Evolutionary conservation across 2,888 invertebrate species (phyloP), one percentile per base, ranked within the genome.

Genomic region (Euplagia quadripunctaria): DNA sequence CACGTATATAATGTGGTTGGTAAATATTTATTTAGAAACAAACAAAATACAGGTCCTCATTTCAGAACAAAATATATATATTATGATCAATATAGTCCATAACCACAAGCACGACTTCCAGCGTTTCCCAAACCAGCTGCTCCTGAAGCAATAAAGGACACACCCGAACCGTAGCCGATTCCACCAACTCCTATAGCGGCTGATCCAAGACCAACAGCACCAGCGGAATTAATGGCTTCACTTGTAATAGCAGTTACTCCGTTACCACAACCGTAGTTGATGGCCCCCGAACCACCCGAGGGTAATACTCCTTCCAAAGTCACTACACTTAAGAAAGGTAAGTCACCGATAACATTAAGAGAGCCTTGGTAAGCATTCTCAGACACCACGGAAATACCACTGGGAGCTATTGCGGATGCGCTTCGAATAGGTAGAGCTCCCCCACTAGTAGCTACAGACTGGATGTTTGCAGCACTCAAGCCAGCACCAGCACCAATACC

Each of bases 301-400:
- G 87, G 85, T 66, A 87, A 72, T 42, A 77, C 75, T n/a, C 87
- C 88, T 46, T 88, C 86, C 64, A 90, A 58, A 67, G 64, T 84
- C 31, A 85, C 86, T 68, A 87, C 78, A 43, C 87, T 85, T 43
- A 89, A 70, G 85, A 87, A 88, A 17, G 90, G 90, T 76, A 89
- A 77, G 75, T 85, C 82, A 46, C 89, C 89, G 42, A 64, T 78
- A 4, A 86, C 84, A 17, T 61, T 55, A 41, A 89, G 65, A 20
- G 71, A 14, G 0, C 89, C 89, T 49, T 84, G 82, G 65, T 86
- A 88, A n/a, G 52, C 81, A 73, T 88, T 88, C 73, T 91, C 90
- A 14, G 90, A 89, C 7, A 81, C 65, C 4, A 88, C 84, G 43
- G 85, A 79, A 12, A 91, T 69, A 12, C 86, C 86, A 14, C 77